A percentile compares a stretch with the other conserved stretches of the same genome.
These are phyloP conservation scores for Mesitornis unicolor DNA, from an alignment of 2,113 vertebrate genomes.

Conservation along the genomic window DNA sequence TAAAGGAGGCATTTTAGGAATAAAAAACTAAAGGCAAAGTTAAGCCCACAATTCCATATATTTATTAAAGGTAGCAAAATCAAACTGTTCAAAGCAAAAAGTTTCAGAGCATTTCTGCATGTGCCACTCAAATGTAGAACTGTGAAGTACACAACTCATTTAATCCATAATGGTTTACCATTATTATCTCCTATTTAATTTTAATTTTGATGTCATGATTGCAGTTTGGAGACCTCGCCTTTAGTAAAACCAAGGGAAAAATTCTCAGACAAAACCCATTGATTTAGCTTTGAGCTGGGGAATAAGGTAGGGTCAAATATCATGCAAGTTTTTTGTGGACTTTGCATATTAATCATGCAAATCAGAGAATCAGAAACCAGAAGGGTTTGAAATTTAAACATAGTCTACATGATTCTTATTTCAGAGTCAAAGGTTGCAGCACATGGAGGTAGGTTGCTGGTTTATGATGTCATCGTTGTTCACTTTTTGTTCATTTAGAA, in stretches of 20 bases:
- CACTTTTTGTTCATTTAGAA: not conserved
- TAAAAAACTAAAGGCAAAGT: not conserved
- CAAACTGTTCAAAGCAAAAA: not conserved
- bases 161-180: not conserved
- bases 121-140: not conserved
- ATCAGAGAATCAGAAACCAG: not conserved
- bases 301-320: not conserved
- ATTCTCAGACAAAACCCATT: not conserved
- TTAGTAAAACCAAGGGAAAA: not conserved
- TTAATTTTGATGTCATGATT: not conserved
- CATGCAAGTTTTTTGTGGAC: rapidly evolving
- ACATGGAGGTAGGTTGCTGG: not conserved
- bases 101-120: not conserved
- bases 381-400: not conserved
- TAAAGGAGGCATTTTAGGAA: not conserved
- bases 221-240: not conserved
- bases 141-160: not conserved
- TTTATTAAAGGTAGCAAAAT: not conserved
- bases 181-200: not conserved
- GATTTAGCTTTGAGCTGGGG: not conserved
- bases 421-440: not conserved
- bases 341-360: not conserved
- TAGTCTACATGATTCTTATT: not conserved
- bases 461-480: not conserved
- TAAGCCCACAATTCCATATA: not conserved